phyloP scores from a whole-genome alignment of 2,888 invertebrate species.

The Drosophila emarginata region DNA sequence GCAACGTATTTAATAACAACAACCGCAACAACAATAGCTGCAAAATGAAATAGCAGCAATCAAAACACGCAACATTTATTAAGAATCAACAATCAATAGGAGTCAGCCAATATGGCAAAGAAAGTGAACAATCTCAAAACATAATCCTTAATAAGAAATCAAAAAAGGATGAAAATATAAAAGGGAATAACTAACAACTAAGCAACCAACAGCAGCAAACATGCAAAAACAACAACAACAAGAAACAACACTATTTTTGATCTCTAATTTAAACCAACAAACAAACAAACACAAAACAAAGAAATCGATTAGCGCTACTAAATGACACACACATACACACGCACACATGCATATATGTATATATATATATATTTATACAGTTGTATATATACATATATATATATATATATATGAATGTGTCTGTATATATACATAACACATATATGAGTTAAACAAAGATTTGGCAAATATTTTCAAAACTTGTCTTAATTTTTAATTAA shows the following conservation, averaged over 20 bases:
- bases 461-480: neutral
- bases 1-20: constrained; percentile 51
- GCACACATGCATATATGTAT: constrained; percentile 24
- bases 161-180: constrained; percentile 32
- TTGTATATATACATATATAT: constrained; percentile 10
- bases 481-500: neutral
- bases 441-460: constrained; percentile 3
- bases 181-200: neutral
- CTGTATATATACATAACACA: constrained; percentile 19
- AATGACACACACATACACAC: constrained; percentile 35
- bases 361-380: constrained; percentile 23
- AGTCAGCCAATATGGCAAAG: constrained; percentile 1
- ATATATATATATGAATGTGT: constrained; percentile 20
- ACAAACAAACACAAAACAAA: constrained; percentile 32
- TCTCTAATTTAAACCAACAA: constrained; percentile 56
- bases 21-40: constrained; percentile 30
- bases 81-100: constrained; percentile 38
- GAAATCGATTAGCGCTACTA: constrained; percentile 66
- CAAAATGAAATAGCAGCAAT: constrained; percentile 25
- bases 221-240: constrained; percentile 40
- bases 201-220: constrained; percentile 24
- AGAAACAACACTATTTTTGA: constrained; percentile 74
- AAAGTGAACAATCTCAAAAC: constrained; percentile 34
- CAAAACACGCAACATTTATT: constrained; percentile 32
- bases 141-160: constrained; percentile 22